These are phyloP conservation scores for Barypeithes pellucidus DNA, from an alignment of 2,888 invertebrate species.

Conservation along the genomic window DNA sequence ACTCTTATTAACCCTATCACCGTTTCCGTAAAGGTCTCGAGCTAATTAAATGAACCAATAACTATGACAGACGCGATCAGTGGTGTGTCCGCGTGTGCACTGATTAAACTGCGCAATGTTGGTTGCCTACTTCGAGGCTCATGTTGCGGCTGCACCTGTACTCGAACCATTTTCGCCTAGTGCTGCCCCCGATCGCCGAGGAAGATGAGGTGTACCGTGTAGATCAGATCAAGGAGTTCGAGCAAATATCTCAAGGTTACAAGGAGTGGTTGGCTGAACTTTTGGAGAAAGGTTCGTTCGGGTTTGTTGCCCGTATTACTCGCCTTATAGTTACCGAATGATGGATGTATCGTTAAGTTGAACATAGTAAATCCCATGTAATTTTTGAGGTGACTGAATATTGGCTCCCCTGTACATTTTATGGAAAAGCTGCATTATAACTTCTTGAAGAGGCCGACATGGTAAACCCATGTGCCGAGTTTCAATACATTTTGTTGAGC, in stretches of 20 bases:
- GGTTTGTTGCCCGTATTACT: too few relatives aligned
- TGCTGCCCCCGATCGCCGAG: conserved; percentile 76
- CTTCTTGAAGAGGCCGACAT: too few relatives aligned
- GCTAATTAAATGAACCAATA: conserved; percentile 5
- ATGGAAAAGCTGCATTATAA: too few relatives aligned
- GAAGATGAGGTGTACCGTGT: conserved; percentile 81
- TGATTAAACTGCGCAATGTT: conserved; percentile 49
- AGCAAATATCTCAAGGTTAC: conserved; percentile 83
- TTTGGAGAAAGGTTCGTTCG: conserved; percentile 70
- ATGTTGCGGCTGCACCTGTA: conserved; percentile 89
- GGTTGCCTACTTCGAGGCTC: conserved; percentile 38
- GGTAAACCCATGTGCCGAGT: too few relatives aligned
- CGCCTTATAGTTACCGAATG: too few relatives aligned
- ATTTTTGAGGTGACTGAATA: too few relatives aligned
- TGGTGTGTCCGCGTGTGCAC: conserved; percentile 27
- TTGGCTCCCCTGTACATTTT: too few relatives aligned
- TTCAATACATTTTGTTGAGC: too few relatives aligned
- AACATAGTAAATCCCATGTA: too few relatives aligned
- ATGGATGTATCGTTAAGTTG: too few relatives aligned
- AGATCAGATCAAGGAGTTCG: conserved; percentile 92
- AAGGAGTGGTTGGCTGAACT: conserved; percentile 84
- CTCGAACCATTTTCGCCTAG: conserved; percentile 82
- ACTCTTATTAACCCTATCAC: too few relatives aligned
- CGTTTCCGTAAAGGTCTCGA: too few relatives aligned
- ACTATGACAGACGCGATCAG: conserved; percentile 33